Evolutionary conservation across 2,113 vertebrate genomes (phyloP).

Genomic region (Bombycilla garrulus): DNA sequence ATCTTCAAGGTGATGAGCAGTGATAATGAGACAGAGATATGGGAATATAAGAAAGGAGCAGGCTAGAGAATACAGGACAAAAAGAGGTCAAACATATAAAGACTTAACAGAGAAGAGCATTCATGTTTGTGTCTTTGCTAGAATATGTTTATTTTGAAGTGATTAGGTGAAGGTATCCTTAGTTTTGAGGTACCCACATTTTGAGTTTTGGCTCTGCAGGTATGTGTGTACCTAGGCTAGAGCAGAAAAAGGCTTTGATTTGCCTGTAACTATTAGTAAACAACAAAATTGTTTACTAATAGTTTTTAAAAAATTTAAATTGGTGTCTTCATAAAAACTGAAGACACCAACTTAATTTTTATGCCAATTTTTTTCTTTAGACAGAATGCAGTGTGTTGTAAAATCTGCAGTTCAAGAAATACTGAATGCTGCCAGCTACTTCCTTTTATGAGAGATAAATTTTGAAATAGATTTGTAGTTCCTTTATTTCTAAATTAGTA

Average conservation of each 20-base stretch:
- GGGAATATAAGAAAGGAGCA: not conserved
- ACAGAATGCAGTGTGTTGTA: not conserved
- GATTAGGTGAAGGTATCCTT: not conserved
- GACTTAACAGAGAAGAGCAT: not conserved
- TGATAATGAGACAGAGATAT: not conserved
- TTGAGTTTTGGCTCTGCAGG: not conserved
- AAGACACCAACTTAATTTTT: constrained; percentile 27
- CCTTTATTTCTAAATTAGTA: not conserved
- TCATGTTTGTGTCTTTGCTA: not conserved
- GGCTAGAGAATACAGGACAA: not conserved
- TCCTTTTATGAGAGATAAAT: not conserved
- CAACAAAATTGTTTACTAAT: no score
- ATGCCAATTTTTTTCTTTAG: not conserved
- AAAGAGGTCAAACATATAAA: not conserved
- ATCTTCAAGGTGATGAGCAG: not conserved
- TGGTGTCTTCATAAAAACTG: not conserved
- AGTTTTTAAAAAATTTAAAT: no score
- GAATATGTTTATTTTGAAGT: not conserved
- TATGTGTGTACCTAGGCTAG: not conserved
- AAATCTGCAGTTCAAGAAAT: not conserved
- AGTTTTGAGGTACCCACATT: not conserved
- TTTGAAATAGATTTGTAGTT: not conserved
- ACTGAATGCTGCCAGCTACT: not conserved
- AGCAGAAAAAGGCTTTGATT: not conserved
- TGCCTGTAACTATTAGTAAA: not conserved